Percentiles rank a stretch among this genome's conserved stretches.
phyloP scores from a whole-genome alignment of 2,888 invertebrate genomes.

The Tortricodes alternella region DNA sequence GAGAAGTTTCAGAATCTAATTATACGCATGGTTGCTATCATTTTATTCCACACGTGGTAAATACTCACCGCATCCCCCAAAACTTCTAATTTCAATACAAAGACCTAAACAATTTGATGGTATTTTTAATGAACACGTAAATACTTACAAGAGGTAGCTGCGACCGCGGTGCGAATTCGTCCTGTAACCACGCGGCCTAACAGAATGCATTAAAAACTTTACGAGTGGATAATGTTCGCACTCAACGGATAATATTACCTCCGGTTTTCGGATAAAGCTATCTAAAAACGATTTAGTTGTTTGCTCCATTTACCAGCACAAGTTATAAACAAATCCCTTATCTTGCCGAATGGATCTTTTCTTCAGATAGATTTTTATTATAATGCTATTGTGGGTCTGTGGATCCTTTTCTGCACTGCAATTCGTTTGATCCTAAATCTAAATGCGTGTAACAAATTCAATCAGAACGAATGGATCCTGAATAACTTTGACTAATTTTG shows the following conservation, averaged over 20 bases:
- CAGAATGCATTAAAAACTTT: conserved; percentile 41
- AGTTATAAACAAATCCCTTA: conserved; percentile 36
- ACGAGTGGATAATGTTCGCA: conserved; percentile 44
- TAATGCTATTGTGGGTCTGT: conserved; percentile 21
- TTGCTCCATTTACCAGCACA: conserved; percentile 37
- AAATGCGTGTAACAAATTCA: conserved; percentile 3
- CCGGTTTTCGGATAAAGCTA: conserved; percentile 7
- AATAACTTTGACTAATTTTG: neutral
- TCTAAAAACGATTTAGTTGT: conserved; percentile 34
- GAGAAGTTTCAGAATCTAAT: neutral
- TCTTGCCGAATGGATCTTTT: conserved; percentile 14
- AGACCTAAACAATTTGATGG: neutral
- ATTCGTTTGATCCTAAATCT: conserved; percentile 20
- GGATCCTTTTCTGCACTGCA: conserved; percentile 8
- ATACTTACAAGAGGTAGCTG: neutral
- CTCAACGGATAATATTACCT: conserved; percentile 46
- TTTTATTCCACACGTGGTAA: neutral
- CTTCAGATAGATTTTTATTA: conserved; percentile 6
- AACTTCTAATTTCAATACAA: conserved; percentile 5
- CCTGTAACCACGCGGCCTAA: conserved; percentile 8
- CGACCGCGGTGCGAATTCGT: neutral
- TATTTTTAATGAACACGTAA: conserved; percentile 11
- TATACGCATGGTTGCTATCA: neutral
- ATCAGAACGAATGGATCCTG: neutral
- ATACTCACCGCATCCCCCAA: neutral